Evolutionary conservation across 64 coral and sea anemone species (phyloP).

Genomic region (Orbicella faveolata): DNA sequence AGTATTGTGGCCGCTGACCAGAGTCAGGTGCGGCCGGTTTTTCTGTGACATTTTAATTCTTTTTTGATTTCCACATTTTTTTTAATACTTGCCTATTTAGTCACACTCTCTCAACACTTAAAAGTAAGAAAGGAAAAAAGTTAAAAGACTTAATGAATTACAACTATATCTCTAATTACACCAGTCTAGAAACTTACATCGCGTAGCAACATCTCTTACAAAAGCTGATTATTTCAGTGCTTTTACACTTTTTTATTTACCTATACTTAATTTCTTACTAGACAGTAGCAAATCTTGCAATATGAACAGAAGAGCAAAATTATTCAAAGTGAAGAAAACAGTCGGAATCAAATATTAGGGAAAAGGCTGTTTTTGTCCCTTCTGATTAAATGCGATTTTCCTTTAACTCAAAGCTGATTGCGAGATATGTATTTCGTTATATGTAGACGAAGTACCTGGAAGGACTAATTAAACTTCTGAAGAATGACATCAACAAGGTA

Average conservation of each 20-base stretch:
- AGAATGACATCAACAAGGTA: constrained; percentile 88
- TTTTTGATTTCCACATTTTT: not conserved
- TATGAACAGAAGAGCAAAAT: no score
- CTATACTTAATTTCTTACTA: no score
- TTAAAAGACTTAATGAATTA: no score
- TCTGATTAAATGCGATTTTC: not conserved
- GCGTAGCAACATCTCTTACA: no score
- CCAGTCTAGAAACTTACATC: no score
- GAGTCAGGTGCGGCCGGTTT: constrained; percentile 64
- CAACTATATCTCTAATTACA: no score
- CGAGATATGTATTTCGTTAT: not conserved
- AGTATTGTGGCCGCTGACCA: constrained; percentile 85
- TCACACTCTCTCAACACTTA: no score
- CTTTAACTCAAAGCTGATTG: not conserved
- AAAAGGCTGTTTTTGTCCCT: not conserved
- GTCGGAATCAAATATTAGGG: not conserved
- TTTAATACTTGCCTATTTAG: not conserved
- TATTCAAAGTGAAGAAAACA: no score
- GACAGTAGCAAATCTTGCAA: no score
- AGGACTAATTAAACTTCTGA: constrained; percentile 80
- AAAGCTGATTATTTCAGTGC: no score
- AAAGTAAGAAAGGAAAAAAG: no score
- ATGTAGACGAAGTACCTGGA: constrained; percentile 85
- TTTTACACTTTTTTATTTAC: no score
- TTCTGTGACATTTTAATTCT: not conserved